These are phyloP conservation scores for Semicossyphus pulcher DNA, from an alignment of 2,113 vertebrate species.

Conservation along the genomic window DNA sequence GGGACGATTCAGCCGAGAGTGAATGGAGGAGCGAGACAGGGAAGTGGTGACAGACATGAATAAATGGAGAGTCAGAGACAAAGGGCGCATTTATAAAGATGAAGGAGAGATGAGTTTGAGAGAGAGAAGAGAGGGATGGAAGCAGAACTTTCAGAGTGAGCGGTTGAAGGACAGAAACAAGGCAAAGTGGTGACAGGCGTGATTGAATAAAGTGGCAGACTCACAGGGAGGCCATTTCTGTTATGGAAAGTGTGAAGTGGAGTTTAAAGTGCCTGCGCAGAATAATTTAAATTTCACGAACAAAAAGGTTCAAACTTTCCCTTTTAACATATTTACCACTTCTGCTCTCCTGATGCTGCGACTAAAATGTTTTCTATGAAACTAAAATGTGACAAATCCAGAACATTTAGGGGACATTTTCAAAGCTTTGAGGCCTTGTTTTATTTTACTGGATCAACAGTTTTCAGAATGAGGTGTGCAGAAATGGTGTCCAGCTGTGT, in stretches of 20 bases:
- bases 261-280: conserved; percentile 15
- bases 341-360: not conserved
- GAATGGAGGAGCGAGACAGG: conserved; percentile 1
- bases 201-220: conserved; percentile 43
- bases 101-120: conserved; percentile 32
- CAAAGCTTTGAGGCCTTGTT: no score
- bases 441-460: not conserved
- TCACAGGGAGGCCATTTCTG: conserved; percentile 37
- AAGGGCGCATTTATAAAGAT: conserved; percentile 30
- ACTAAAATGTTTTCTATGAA: not conserved
- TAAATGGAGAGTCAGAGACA: conserved; percentile 42
- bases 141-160: not conserved
- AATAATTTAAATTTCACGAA: conserved; percentile 23
- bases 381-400: not conserved
- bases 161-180: conserved; percentile 42
- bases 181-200: conserved; percentile 15
- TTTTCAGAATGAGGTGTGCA: no score
- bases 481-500: no score
- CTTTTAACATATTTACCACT: conserved; percentile 1
- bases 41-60: conserved; percentile 29
- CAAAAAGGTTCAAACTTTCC: not conserved
- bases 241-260: conserved; percentile 37
- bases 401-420: not conserved
- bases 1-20: conserved; percentile 16
- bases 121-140: conserved; percentile 2